Percentiles rank a stretch among this genome's conserved stretches.
These are phyloP conservation scores for Physocephala rufipes DNA, from an alignment of 2,888 invertebrate genomes.

Conservation along the genomic window DNA sequence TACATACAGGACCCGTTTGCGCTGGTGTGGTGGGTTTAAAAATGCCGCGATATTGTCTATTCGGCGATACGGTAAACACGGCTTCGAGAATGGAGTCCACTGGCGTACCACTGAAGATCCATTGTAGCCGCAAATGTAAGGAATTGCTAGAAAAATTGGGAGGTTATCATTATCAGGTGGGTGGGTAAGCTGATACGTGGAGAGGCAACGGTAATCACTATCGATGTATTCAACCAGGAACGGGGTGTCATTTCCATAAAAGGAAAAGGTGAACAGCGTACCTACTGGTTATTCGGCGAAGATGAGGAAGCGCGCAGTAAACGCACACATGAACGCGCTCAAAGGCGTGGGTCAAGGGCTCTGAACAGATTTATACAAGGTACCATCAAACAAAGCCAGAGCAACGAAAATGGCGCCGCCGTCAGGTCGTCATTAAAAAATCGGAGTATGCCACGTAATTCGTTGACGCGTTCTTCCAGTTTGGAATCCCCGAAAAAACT, in stretches of 20 bases:
- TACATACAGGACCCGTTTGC: constrained; percentile 92
- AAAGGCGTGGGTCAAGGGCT: constrained; percentile 66
- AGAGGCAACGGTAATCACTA: not conserved
- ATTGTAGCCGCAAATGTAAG: constrained; percentile 81
- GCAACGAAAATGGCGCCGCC: constrained; percentile 48
- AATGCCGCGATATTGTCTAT: constrained; percentile 92
- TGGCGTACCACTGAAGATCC: constrained; percentile 83
- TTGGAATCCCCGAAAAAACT: constrained; percentile 85
- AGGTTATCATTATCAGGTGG: constrained; percentile 72
- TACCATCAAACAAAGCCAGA: constrained; percentile 58
- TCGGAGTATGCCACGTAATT: constrained; percentile 68
- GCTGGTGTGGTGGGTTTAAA: constrained; percentile 92
- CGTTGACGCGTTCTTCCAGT: constrained; percentile 76
- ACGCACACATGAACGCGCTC: constrained; percentile 68
- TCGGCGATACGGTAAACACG: constrained; percentile 93
- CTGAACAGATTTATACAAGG: constrained; percentile 64
- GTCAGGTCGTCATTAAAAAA: constrained; percentile 78
- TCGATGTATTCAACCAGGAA: constrained; percentile 69
- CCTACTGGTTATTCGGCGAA: constrained; percentile 85
- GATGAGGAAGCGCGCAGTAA: constrained; percentile 71
- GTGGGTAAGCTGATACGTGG: not conserved
- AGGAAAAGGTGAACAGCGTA: constrained; percentile 83
- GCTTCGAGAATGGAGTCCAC: constrained; percentile 89
- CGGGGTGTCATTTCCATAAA: constrained; percentile 83
- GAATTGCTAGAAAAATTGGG: constrained; percentile 75